Percentiles rank a stretch among this genome's conserved stretches.
These are phyloP conservation scores for Ciconia stormi DNA, from an alignment of 2,113 vertebrate species.

Conservation along the genomic window DNA sequence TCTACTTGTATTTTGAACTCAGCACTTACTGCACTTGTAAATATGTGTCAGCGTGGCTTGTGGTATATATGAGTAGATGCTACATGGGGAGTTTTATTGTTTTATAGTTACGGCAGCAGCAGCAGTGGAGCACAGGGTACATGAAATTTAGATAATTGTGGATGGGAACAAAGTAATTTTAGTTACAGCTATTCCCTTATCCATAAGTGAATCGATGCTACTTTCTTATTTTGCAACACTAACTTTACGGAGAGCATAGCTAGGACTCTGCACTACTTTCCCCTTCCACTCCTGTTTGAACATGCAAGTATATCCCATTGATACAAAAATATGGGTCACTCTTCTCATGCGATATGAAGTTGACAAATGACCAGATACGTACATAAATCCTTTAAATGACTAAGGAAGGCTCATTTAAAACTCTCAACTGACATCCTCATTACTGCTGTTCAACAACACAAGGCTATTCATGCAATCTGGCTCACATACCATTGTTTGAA, in stretches of 20 bases:
- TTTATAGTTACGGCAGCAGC: not conserved
- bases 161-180: not conserved
- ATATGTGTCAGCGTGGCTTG: not conserved
- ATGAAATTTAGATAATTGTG: not conserved
- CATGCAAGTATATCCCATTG: not conserved
- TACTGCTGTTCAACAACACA: constrained; percentile 6
- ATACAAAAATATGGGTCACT: not conserved
- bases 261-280: not conserved
- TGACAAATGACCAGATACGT: not conserved
- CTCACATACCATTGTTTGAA: constrained; percentile 9
- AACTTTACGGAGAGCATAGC: not conserved
- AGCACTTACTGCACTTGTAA: not conserved
- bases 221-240: not conserved
- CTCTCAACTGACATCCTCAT: constrained; percentile 33
- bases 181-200: not conserved
- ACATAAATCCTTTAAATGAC: constrained; percentile 42
- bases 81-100: not conserved
- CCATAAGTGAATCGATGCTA: not conserved
- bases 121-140: not conserved
- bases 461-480: constrained; percentile 31
- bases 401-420: constrained; percentile 25
- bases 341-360: not conserved
- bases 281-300: not conserved
- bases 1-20: not conserved
- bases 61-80: not conserved